phyloP scores from a whole-genome alignment of 2,113 vertebrate genomes.

The Terrapene triunguis region DNA sequence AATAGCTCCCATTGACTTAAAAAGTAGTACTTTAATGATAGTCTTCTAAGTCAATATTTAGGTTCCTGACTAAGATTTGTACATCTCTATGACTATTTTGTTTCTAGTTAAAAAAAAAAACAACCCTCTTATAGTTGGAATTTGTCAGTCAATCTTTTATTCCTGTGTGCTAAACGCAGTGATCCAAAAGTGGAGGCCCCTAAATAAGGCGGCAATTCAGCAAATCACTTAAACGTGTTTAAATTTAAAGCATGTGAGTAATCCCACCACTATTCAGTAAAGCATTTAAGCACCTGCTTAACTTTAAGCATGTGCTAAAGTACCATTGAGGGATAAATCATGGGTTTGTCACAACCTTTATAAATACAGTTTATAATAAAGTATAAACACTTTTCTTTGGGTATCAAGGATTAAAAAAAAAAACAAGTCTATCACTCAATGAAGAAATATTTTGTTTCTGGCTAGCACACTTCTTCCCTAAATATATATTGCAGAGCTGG shows the following conservation, averaged over 20 bases:
- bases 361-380: not conserved
- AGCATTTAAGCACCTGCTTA: not conserved
- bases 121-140: no score
- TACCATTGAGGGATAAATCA: not conserved
- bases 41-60: not conserved
- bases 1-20: not conserved
- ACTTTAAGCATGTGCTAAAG: not conserved
- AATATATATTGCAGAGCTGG: not conserved
- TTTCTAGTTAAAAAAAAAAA: no score
- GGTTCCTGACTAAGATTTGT: no score
- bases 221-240: not conserved
- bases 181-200: not conserved
- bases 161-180: no score
- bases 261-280: not conserved
- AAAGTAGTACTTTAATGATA: not conserved
- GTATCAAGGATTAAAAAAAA: not conserved
- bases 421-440: not conserved
- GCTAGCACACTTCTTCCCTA: not conserved
- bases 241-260: not conserved
- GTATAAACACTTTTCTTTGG: not conserved
- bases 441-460: not conserved
- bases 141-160: no score
- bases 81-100: no score
- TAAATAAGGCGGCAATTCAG: not conserved
- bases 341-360: not conserved